Conservation (phyloP, 2,797 vertebrate genomes). For the Xyrichtys novacula region DNA sequence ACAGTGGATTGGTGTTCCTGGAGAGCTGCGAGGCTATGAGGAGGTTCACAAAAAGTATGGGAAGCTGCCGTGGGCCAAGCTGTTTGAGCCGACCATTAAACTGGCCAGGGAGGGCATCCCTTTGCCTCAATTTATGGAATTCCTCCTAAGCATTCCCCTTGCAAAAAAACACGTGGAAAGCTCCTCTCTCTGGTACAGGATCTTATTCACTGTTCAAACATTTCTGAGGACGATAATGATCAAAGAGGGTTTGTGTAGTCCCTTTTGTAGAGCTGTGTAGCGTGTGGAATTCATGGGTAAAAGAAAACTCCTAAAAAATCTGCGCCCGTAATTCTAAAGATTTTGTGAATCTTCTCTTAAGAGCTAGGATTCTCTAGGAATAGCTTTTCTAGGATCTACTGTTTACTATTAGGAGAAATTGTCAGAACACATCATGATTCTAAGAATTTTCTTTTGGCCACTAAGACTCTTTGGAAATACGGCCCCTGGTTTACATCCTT, state of each 20-base stretch:
- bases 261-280: slow-evolving; percentile 13
- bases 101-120: slow-evolving; percentile 90
- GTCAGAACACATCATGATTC: too few species aligned
- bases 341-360: too few species aligned
- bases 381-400: too few species aligned
- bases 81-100: slow-evolving; percentile 86
- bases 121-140: slow-evolving; percentile 68
- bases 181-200: slow-evolving; percentile 77
- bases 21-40: slow-evolving; percentile 92
- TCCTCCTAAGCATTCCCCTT: fast-evolving
- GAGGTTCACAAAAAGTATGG: slow-evolving; percentile 88
- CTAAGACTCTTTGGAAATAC: too few species aligned
- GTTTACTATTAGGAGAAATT: too few species aligned
- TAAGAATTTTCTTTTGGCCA: too few species aligned
- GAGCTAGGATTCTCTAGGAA: too few species aligned
- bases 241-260: too few species aligned
- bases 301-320: slow-evolving; percentile 17
- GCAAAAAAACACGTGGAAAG: slow-evolving; percentile 9
- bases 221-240: not conserved
- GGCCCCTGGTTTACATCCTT: slow-evolving; percentile 1
- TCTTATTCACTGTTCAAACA: not conserved
- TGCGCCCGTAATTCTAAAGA: too few species aligned
- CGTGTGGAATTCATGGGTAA: not conserved
- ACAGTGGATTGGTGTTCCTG: slow-evolving; percentile 91
- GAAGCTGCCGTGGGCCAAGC: slow-evolving; percentile 82